Evolutionary conservation across 2,797 vertebrate species (phyloP).

Genomic region (Trematomus bernacchii): DNA sequence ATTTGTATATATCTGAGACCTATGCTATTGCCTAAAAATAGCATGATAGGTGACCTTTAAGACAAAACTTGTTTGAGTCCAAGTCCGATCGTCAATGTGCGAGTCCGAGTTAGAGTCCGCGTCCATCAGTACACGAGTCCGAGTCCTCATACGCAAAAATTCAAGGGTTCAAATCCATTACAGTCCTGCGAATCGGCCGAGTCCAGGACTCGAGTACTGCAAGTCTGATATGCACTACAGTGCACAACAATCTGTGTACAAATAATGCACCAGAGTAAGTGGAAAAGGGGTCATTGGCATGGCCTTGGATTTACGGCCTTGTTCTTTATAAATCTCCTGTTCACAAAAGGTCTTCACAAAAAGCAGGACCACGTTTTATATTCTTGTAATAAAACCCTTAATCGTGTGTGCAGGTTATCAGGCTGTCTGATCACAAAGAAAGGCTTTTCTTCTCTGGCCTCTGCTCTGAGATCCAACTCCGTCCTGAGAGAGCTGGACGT

Average conservation of each 20-base stretch:
- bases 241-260: neutral
- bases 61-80: no score
- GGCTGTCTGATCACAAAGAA: conserved; percentile 54
- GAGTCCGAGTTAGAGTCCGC: no score
- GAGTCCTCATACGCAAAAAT: no score
- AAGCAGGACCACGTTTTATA: neutral
- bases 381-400: no score
- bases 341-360: neutral
- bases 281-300: neutral
- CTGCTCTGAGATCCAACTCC: conserved; percentile 25
- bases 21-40: no score
- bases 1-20: no score
- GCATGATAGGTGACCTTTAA: no score
- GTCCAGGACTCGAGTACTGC: no score
- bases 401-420: conserved; percentile 27
- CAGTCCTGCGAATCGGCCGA: no score
- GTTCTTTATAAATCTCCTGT: neutral
- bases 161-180: no score
- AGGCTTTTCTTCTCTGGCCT: conserved; percentile 37
- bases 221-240: neutral
- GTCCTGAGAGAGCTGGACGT: conserved; percentile 52
- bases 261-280: neutral
- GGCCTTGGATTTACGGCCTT: neutral
- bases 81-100: no score
- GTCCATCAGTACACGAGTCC: no score